Base-by-base conservation (phyloP, 2,888 invertebrate genomes). In the Xanthostigma xanthostigma region DNA sequence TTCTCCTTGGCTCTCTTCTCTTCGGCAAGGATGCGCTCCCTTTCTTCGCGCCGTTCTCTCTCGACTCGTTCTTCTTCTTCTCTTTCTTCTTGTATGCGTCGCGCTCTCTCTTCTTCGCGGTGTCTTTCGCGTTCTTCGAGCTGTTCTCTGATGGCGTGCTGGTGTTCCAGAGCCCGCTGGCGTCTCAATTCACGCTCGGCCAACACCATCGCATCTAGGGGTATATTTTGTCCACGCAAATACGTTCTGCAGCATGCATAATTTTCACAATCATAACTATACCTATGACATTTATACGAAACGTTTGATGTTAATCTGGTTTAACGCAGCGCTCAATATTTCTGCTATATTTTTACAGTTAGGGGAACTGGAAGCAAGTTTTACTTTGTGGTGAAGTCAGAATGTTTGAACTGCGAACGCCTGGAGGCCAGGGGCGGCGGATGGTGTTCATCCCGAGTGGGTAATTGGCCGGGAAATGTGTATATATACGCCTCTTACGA, bases 191-290 rank as follows among this genome's bases (percentile, higher is more conserved):
- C 89, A 54, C 89, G 73, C 64, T 93, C 89, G 9, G 84, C 84
- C 56, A 85, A 70, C 47, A 86, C 79, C 54, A 79, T 76, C 2
- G 86, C 82, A 62, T 92, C 91, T 49, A 91, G 63, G 0, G 84
- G 86, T 12, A 82, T 80, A 66, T 91, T 91, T 69, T 92, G 92
- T 9, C 93, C 93, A 54, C 91, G 74, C 42, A 91, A 68, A 66
- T 81, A 84, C 40, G 83, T 81, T 53, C 75, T 75, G 46, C 61
- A 70, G 10, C 13, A 41, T 13, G 11, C 13, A 41, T 8, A 12
- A 12, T 41, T 11, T 41, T n/a, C 27, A 39, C 14, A 13, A 39
- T 13, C 8, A 39, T 8, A 39, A 13, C 39, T 10, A 11, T 39
- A 13, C 12, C 12, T 13, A 39, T 13, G 39, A 39, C 9, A 39